A percentile compares a stretch with the other conserved stretches of the same genome.
Evolutionary conservation across 1,140 invertebrate genomes (phyloP).

Genomic region (Drosophila navojoa): DNA sequence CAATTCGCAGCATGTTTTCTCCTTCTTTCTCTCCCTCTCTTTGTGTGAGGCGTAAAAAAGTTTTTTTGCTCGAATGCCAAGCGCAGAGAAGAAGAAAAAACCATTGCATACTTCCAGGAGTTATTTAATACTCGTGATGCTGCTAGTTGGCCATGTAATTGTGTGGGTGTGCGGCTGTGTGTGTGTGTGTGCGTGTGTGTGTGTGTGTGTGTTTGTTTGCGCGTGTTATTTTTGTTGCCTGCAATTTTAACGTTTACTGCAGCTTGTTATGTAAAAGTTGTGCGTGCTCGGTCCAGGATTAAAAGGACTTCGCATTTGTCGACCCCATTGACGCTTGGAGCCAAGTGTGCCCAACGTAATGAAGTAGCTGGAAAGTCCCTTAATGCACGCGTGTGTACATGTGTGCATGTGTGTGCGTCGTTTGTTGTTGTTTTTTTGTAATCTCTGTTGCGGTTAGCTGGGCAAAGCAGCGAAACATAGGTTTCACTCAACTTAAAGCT

Average conservation of each 20-base stretch:
- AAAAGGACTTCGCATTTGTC: slow-evolving; percentile 41
- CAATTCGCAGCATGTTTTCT: slow-evolving; percentile 56
- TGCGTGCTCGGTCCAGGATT: slow-evolving; percentile 59
- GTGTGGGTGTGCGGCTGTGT: slow-evolving; percentile 39
- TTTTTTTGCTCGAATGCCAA: slow-evolving; percentile 36
- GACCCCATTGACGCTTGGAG: slow-evolving; percentile 22
- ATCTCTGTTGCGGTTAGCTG: slow-evolving; percentile 39
- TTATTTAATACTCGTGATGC: slow-evolving; percentile 76
- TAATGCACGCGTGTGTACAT: slow-evolving; percentile 1
- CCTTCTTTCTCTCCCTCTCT: background rate
- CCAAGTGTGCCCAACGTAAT: slow-evolving; percentile 62
- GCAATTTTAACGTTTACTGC: slow-evolving; percentile 70
- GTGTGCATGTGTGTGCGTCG: slow-evolving; percentile 9
- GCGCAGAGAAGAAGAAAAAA: slow-evolving; percentile 27
- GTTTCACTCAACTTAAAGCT: slow-evolving; percentile 30
- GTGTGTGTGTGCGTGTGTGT: slow-evolving; percentile 4
- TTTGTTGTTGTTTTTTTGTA: slow-evolving; percentile 29
- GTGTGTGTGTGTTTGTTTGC: slow-evolving; percentile 24
- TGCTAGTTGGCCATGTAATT: slow-evolving; percentile 72
- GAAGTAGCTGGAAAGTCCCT: slow-evolving; percentile 59
- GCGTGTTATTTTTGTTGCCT: slow-evolving; percentile 27
- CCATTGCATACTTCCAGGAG: slow-evolving; percentile 74
- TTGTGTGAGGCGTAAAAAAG: slow-evolving; percentile 46
- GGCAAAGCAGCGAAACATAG: slow-evolving; percentile 10
- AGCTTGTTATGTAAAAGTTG: slow-evolving; percentile 74